Evolutionary conservation across 2,888 invertebrate genomes (phyloP), one percentile per base, ranked within the genome.

Genomic region (Apamea monoglypha): DNA sequence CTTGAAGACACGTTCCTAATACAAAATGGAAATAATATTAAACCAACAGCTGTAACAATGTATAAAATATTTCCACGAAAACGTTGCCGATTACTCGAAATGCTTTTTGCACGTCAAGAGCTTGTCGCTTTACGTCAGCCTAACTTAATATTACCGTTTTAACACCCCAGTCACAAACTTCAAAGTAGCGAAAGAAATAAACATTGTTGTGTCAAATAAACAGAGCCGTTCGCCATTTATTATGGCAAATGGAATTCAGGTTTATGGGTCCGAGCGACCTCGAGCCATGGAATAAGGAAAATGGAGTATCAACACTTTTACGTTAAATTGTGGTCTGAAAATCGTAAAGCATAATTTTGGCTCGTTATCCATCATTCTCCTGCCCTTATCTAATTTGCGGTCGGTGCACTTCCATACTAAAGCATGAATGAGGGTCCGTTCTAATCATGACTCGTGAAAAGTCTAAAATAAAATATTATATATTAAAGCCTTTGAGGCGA

Each of bases 81-180:
- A 21, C 66, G 50, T 61, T 71, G 29, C 25, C 64, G 44, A 59
- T 66, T 81, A 78, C 36, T 29, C 25, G 40, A 68, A 78, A 78
- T 67, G 79, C 47, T 84, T 82, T 84, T 71, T 40, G 53, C 61
- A 78, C 78, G 72, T 84, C 47, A 72, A 84, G 67, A 56, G 47
- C 56, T 63, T 72, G 67, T 78, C 71, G 61, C 29, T 68, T 78
- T 29, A n/a, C 63, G 61, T 82, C 66, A 21, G 61, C 12, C 61
- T 44, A 59, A 73, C 69, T 82, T 61, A 80, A 70, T 84, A 74
- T 84, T 74, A 80, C 59, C 44, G 32, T 80, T 71, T 84, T 66
- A 82, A 61, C 80, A 84, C 47, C 16, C 70, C 32, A 78, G 70
- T 81, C 50, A 82, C 85, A 71, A 29, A 69, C 56, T 66, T 74